These are phyloP conservation scores for Sphecodes monilicornis DNA, from an alignment of 2,888 invertebrate genomes.

Conservation along the genomic window DNA sequence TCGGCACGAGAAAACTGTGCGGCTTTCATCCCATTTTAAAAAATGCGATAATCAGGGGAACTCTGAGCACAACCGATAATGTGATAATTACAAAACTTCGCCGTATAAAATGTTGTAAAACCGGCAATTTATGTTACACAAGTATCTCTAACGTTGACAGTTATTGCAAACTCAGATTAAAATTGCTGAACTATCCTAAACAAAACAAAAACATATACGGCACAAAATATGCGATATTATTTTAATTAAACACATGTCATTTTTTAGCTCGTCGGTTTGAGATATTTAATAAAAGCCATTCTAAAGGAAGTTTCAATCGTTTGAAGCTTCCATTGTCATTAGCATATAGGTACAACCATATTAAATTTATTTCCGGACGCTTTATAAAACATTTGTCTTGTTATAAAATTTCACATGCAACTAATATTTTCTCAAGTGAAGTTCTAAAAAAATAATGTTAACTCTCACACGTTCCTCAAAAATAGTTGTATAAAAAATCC, in stretches of 20 bases:
- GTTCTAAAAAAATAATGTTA: too few species aligned
- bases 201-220: too few species aligned
- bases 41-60: conserved; percentile 34
- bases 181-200: not conserved
- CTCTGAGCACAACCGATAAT: conserved; percentile 24
- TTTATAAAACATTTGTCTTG: too few species aligned
- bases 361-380: too few species aligned
- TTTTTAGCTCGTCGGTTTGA: not conserved
- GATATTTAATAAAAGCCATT: too few species aligned
- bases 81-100: conserved; percentile 48
- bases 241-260: not conserved
- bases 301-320: too few species aligned
- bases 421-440: too few species aligned
- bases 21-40: not conserved
- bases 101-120: conserved; percentile 9
- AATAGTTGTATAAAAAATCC: too few species aligned
- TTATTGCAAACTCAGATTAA: not conserved
- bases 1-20: not conserved
- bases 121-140: not conserved
- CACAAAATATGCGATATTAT: not conserved
- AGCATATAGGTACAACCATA: too few species aligned
- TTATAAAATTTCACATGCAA: too few species aligned
- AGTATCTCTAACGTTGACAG: not conserved
- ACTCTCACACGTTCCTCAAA: too few species aligned
- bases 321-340: too few species aligned